Evolutionary conservation across 2,888 invertebrate species (phyloP).

Genomic region (Cremastinae sp.): DNA sequence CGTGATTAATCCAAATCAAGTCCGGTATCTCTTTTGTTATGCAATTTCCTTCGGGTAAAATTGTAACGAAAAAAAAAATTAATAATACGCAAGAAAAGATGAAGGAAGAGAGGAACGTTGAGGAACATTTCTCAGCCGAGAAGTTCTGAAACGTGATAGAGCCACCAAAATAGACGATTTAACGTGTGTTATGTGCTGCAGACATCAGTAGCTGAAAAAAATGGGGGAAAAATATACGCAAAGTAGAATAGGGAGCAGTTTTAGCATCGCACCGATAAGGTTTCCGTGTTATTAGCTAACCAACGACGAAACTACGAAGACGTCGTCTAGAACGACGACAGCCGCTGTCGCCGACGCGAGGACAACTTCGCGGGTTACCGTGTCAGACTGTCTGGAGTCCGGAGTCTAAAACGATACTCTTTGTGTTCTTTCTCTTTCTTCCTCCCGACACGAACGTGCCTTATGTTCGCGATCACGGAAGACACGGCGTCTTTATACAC

Average conservation of each 20-base stretch:
- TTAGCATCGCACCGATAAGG: constrained; percentile 66
- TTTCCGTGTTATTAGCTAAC: constrained; percentile 73
- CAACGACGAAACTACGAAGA: constrained; percentile 59
- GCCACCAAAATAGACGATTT: no score
- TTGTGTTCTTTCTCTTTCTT: no score
- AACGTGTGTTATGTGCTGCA: no score
- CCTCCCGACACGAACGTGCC: constrained; percentile 25
- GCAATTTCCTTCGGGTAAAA: constrained; percentile 1
- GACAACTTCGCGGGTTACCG: constrained; percentile 71
- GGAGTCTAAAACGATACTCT: constrained; percentile 58
- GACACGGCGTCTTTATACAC: constrained; percentile 32
- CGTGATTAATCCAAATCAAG: constrained; percentile 27
- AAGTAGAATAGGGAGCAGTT: constrained; percentile 37
- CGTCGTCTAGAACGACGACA: constrained; percentile 33
- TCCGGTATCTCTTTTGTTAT: constrained; percentile 7
- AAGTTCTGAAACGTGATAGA: no score
- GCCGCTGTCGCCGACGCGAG: constrained; percentile 51
- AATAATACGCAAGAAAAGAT: background rate
- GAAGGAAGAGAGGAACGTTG: background rate
- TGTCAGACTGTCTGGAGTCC: constrained; percentile 73
- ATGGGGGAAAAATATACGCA: constrained; percentile 14
- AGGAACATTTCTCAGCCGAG: no score
- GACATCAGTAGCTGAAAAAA: background rate
- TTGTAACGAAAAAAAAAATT: background rate
- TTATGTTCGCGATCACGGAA: constrained; percentile 42